Evolutionary conservation across 2,797 vertebrate species (phyloP).

Genomic region (Oophaga sylvatica): DNA sequence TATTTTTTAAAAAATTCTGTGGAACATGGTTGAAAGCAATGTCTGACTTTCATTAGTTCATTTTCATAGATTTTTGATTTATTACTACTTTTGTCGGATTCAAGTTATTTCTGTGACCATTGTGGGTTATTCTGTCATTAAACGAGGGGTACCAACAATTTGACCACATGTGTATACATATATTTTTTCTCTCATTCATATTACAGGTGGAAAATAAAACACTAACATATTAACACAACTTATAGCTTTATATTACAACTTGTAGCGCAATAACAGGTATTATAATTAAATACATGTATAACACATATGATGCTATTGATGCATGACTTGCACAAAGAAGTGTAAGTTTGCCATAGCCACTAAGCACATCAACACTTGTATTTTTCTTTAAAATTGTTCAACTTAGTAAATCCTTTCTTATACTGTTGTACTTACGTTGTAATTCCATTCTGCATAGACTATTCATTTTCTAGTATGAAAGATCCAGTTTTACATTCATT

Average conservation of each 20-base stretch:
- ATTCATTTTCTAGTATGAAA: not conserved
- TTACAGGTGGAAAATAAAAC: not conserved
- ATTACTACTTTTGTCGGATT: too few species aligned
- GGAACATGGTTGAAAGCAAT: too few species aligned
- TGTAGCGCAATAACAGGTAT: not conserved
- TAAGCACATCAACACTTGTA: not conserved
- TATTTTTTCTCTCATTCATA: not conserved
- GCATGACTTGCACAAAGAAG: not conserved
- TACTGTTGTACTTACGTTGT: not conserved
- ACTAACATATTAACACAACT: not conserved
- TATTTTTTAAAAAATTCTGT: too few species aligned
- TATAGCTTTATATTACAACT: not conserved
- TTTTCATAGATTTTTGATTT: too few species aligned
- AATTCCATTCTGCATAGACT: not conserved
- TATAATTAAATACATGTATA: not conserved
- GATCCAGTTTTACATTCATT: not conserved
- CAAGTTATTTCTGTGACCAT: too few species aligned
- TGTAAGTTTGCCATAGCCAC: too few species aligned
- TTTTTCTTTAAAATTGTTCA: not conserved
- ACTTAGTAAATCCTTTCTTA: not conserved
- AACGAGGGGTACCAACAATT: too few species aligned
- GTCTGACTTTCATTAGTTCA: too few species aligned
- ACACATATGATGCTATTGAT: not conserved
- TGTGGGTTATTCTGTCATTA: too few species aligned
- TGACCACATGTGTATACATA: too few species aligned